Conservation (phyloP, 2,113 vertebrate species). For the Hystrix cristata region DNA sequence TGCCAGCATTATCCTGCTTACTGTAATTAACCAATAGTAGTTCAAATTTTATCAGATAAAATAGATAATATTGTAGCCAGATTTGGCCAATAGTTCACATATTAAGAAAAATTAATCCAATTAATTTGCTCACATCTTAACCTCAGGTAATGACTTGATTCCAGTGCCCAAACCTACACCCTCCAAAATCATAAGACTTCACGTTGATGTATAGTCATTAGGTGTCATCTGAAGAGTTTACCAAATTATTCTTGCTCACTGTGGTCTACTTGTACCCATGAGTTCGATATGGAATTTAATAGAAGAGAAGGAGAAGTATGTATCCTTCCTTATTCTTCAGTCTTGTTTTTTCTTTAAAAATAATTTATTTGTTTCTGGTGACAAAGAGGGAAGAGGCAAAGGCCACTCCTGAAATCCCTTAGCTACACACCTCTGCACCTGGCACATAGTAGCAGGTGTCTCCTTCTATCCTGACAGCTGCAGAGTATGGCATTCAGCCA, state of each 20-base stretch:
- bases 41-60: background rate
- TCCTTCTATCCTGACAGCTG: too few species aligned
- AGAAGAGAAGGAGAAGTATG: background rate
- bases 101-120: background rate
- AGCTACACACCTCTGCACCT: too few species aligned
- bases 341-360: background rate
- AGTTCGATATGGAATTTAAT: background rate
- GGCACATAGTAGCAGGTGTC: too few species aligned
- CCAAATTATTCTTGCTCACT: background rate
- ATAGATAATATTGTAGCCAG: background rate
- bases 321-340: background rate
- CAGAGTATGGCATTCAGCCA: too few species aligned
- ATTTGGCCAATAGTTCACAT: background rate
- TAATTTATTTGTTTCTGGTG: too few species aligned
- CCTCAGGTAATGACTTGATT: background rate
- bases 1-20: background rate
- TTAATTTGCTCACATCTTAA: background rate
- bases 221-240: background rate
- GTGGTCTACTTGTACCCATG: background rate
- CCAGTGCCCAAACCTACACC: background rate
- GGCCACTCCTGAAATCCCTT: too few species aligned
- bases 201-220: background rate
- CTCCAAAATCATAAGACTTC: background rate
- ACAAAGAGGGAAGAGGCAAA: too few species aligned
- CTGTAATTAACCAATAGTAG: background rate